These are phyloP conservation scores for Macquaria ambigua DNA, from an alignment of 2,113 vertebrate genomes.

Conservation along the genomic window DNA sequence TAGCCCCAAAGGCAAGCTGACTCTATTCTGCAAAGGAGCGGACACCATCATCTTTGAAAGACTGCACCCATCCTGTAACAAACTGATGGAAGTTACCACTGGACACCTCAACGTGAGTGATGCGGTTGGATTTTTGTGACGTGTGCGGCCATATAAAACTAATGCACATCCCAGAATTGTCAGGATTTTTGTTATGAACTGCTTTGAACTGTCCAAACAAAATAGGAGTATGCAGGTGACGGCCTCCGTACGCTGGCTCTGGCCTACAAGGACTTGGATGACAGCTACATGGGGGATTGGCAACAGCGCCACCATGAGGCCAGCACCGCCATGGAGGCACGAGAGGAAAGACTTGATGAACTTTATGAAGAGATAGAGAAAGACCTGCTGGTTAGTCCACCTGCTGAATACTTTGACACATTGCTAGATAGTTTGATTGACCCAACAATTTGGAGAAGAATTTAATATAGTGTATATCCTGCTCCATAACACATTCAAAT, in stretches of 20 bases:
- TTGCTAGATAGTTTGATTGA: not conserved
- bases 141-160: not conserved
- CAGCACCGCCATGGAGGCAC: slow-evolving; percentile 85
- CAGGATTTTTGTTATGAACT: not conserved
- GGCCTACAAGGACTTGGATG: slow-evolving; percentile 91
- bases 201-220: not conserved
- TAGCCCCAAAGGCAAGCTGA: slow-evolving; percentile 87
- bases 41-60: slow-evolving; percentile 93
- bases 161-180: not conserved
- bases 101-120: slow-evolving; percentile 91
- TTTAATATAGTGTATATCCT: not conserved
- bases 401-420: not conserved
- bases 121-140: not conserved
- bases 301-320: slow-evolving; percentile 88
- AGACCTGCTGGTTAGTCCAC: slow-evolving; percentile 87
- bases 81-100: slow-evolving; percentile 87
- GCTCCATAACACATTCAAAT: not conserved
- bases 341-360: slow-evolving; percentile 86
- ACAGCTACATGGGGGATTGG: slow-evolving; percentile 86
- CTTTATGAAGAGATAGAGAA: slow-evolving; percentile 94
- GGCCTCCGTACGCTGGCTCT: slow-evolving; percentile 92
- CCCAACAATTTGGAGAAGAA: not conserved
- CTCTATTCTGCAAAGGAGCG: slow-evolving; percentile 95
- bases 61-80: slow-evolving; percentile 86
- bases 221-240: slow-evolving; percentile 92